Base-by-base conservation (phyloP, 2,797 vertebrate genomes). In the Sebastes melanostomus region DNA sequence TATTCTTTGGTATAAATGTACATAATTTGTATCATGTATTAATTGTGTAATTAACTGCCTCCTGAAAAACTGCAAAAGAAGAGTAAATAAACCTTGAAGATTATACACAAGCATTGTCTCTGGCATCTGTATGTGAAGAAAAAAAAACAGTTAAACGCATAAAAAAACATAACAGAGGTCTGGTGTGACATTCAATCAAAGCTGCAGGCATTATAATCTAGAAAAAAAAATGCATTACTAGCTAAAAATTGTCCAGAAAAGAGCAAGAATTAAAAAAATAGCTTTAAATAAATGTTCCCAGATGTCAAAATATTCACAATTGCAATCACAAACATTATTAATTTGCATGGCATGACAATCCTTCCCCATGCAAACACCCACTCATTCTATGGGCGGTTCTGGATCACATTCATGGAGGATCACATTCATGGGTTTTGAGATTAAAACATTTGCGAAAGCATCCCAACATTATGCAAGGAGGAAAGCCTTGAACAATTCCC, bases 31-130 rank as follows among this genome's bases (percentile, higher is more conserved):
- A 96, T 96, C 91, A 91, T 91, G 94, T 96, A 95, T 95, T 95
- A 94, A 95, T 95, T 94, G 95, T 95, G 96, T 96, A 95, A 96
- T 96, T 95, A 96, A 96, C 95, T 96, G 92, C 94, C 95, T 95
- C 95, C 92, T 93, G 94, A 94, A 95, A 46, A 92, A 93, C 94
- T 93, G 94, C 92, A 95, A 92, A 95, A 95, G 93, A 95, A 93
- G 94, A 95, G 91, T 95, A 93, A 96, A 96, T 96, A 96, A 96
- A 96, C 93, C 92, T 93, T 93, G 93, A 93, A 94, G 93, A 95
- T 94, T 94, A 94, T 94, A 93, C 89, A 93, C 77, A 90, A 83
- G 73, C 69, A 87, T 36, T 36, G 81, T 80, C 71, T 87, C 55
- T 66, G 8, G 55, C 58, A 50, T 88, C 50, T 92, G 77, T 80